phyloP scores from a whole-genome alignment of 1,140 invertebrate genomes.

The Danaus plexippus region DNA sequence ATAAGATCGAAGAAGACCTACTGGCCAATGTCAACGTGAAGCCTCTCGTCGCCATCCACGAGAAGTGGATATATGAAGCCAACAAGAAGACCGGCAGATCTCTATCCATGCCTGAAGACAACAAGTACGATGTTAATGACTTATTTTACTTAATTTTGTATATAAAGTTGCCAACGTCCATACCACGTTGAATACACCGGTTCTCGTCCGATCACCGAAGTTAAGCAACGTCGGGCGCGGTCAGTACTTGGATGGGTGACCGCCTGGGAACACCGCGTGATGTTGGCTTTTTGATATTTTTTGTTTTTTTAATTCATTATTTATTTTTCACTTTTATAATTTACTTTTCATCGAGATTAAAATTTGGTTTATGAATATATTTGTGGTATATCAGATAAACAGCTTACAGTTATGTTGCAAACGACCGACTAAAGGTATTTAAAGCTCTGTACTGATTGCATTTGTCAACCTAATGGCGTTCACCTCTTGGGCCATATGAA shows the following conservation, averaged over 20 bases:
- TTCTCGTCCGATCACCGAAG: conserved; percentile 33
- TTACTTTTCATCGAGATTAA: no score
- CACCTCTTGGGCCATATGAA: no score
- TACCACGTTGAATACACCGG: conserved; percentile 36
- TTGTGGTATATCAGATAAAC: no score
- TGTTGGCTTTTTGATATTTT: conserved; percentile 28
- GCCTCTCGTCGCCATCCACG: conserved; percentile 66
- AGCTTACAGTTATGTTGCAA: no score
- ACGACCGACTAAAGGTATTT: no score
- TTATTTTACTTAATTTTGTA: no score
- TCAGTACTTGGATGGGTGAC: conserved; percentile 26
- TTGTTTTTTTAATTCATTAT: conserved; percentile 6
- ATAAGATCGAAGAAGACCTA: conserved; percentile 38
- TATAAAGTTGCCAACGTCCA: conserved; percentile 25
- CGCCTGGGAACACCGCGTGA: conserved; percentile 24
- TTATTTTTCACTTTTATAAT: no score
- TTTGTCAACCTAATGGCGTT: no score
- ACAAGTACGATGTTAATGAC: conserved; percentile 25
- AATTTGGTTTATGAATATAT: no score
- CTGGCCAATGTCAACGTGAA: conserved; percentile 55
- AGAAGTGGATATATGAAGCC: conserved; percentile 63
- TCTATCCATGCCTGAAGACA: conserved; percentile 52
- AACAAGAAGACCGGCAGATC: conserved; percentile 50
- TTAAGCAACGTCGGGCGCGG: conserved; percentile 28
- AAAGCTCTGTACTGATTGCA: no score